Conservation (phyloP, 2,113 vertebrate species). For the Gavia stellata region DNA sequence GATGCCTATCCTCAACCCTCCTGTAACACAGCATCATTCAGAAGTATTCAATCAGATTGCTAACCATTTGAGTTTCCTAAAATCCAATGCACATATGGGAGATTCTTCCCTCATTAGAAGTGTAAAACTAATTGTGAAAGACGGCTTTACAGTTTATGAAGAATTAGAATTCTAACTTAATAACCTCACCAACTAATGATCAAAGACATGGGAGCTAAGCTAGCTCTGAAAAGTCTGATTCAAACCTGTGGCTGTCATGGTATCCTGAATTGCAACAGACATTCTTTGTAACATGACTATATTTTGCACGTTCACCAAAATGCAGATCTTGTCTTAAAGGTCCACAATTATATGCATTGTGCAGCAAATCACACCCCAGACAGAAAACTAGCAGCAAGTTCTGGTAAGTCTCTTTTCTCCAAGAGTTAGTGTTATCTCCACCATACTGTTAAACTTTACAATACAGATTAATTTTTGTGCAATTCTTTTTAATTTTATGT, state of each 20-base stretch:
- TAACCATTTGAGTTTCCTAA: background rate
- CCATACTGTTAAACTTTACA: background rate
- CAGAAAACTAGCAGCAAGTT: background rate
- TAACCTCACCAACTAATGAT: background rate
- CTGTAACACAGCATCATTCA: no score
- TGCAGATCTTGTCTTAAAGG: background rate
- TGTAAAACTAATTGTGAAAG: background rate
- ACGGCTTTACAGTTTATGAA: background rate
- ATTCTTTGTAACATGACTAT: background rate
- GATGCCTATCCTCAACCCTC: background rate
- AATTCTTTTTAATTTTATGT: background rate
- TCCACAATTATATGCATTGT: background rate
- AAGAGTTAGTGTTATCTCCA: background rate
- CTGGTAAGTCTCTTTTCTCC: background rate
- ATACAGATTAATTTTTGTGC: no score
- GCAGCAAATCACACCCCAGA: background rate
- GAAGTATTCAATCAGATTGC: no score
- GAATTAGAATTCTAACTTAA: background rate
- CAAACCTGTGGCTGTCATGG: background rate
- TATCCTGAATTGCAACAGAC: rapidly evolving
- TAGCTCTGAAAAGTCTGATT: background rate
- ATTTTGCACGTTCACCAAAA: background rate
- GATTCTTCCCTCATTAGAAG: background rate
- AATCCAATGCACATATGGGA: background rate
- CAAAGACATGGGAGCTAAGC: background rate